Base-by-base conservation (phyloP, 2,888 invertebrate species). In the Perizoma affinitatum region DNA sequence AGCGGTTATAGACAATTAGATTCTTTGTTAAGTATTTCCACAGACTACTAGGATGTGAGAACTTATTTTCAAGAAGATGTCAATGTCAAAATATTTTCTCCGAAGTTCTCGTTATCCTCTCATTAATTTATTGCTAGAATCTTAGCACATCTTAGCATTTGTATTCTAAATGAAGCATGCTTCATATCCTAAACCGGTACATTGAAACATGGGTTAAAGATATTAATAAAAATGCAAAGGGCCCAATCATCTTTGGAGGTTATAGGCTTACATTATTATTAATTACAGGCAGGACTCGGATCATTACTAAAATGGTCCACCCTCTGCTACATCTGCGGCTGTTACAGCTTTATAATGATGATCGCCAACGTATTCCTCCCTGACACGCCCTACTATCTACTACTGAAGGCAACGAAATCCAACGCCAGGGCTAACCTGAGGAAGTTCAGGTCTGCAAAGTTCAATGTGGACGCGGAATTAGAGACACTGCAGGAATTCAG, bases 331-430 rank as follows among this genome's bases (percentile, higher is more conserved):
- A 61, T 80, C 1, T 71, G 76, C 36, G 75, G 71, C 0, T 9
- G 9, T 0, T 81, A 72, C 50, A 63, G 79, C 0, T 2, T 73
- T 0, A 5, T 57, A 3, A 51, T 84, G 4, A 62, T 78, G n/a
- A 5, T 73, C 5, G 40, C 67, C 3, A 76, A 75, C 44, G 59
- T 70, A 0, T 67, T 78, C 8, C 75, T 87, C 0, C 81, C 84
- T 0, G 88, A 89, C 57, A 81, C 86, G 0, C 89, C 88, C 0
- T 84, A 86, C 64, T 88, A 65, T 48, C 43, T 80, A 0, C 73
- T 89, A 0, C 61, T 83, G 62, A 77, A 69, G 8, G 66, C 69
- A 0, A 67, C 59, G 0, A 60, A 65, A 0, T 74, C 72, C 1
- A 57, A 70, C 0, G 78, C 83, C 0, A 68, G 63, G 46, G 49